A percentile compares a stretch with the other conserved stretches of the same genome.
Evolutionary conservation across 2,113 vertebrate species (phyloP).

Genomic region (Colius striatus): DNA sequence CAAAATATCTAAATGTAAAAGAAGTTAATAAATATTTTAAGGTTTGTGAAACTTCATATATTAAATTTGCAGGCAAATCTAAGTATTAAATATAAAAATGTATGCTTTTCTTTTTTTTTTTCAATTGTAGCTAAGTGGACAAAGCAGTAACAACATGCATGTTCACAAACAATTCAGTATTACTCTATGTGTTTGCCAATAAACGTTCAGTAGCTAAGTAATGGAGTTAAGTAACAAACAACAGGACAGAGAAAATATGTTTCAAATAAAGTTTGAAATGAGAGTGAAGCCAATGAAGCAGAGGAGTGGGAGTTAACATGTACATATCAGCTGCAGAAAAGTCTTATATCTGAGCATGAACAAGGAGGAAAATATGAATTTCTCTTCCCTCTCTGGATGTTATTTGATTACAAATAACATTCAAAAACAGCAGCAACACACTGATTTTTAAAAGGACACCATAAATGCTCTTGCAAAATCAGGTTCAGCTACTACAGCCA

Average conservation of each 20-base stretch:
- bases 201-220: neutral
- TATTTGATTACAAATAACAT: neutral
- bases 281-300: neutral
- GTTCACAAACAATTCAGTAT: neutral
- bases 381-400: neutral
- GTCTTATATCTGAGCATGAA: neutral
- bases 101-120: neutral
- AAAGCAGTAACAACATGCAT: neutral
- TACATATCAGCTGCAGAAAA: neutral
- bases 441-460: neutral
- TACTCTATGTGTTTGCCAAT: neutral
- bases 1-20: neutral
- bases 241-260: neutral
- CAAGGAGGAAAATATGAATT: neutral
- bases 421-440: neutral
- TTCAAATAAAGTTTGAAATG: slow-evolving; percentile 6
- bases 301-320: neutral
- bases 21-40: neutral
- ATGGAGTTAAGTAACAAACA: slow-evolving; percentile 1
- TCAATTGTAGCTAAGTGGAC: neutral
- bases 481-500: neutral
- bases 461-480: neutral
- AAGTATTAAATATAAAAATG: neutral
- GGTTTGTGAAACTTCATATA: neutral
- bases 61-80: neutral